phyloP scores from a whole-genome alignment of 2,113 vertebrate genomes.

The Sorex araneus region DNA sequence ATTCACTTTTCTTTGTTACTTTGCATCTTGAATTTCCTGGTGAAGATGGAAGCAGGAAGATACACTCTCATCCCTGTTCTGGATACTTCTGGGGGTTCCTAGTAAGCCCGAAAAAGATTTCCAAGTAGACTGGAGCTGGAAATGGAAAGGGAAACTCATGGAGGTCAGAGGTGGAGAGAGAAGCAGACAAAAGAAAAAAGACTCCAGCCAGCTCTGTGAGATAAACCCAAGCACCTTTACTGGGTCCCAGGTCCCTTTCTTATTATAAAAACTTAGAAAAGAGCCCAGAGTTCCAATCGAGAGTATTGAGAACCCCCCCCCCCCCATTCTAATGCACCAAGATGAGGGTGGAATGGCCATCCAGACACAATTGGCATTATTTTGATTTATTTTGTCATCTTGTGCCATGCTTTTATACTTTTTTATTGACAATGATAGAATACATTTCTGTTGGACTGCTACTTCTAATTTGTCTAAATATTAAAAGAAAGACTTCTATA shows the following conservation, averaged over 20 bases:
- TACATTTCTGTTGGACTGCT: neutral
- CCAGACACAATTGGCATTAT: neutral
- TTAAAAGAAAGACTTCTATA: neutral
- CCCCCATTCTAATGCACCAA: neutral
- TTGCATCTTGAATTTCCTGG: conserved; percentile 26
- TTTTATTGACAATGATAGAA: neutral
- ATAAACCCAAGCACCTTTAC: neutral
- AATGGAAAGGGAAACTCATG: neutral
- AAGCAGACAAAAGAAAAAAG: neutral
- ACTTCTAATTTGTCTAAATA: conserved; percentile 4
- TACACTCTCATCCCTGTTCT: neutral
- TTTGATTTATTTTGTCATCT: neutral
- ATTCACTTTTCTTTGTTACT: conserved; percentile 3
- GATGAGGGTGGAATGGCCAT: neutral
- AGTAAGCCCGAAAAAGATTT: conserved; percentile 11
- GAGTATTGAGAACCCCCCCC: neutral
- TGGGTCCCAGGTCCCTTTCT: neutral
- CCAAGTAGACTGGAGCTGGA: neutral
- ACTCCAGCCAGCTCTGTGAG: neutral
- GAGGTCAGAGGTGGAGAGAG: conserved; percentile 33
- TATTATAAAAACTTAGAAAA: neutral
- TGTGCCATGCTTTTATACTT: neutral
- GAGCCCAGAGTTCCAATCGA: neutral
- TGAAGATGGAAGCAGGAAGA: neutral
- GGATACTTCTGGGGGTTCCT: neutral